Base-by-base conservation (phyloP, 2,888 invertebrate genomes). In the Creontiades dilutus region DNA sequence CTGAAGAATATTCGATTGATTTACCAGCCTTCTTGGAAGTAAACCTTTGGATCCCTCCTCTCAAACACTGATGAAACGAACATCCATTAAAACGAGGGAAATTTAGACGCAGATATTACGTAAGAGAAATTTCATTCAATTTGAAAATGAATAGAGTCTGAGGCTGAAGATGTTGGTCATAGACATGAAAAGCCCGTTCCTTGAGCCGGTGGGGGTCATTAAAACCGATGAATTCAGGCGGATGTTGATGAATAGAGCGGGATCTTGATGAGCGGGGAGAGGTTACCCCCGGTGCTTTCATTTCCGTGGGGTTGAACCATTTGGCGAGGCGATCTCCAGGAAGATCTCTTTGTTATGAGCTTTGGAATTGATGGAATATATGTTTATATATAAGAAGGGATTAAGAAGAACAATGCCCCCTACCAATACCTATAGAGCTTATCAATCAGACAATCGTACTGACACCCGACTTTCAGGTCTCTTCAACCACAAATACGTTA, bases 71-170 rank as follows among this genome's bases (percentile, higher is more conserved):
- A 68, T 0, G 68, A 4, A 11, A 12, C 19, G 19, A 12, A 11
- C 19, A 23, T 68, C 23, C 68, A 23, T 23, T 68, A 23, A 12
- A 27, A 68, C 57, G n/a, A n/a, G 3, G 23, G 9, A 68, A 68
- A 68, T 68, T 12, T 19, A 68, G n/a, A 68, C 68, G 23, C 13
- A 11, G 68, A 68, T 2, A 68, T 68, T 52, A 52, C 48, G 23
- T 19, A 48, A 3, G 82, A 48, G 14, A n/a, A 52, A 48, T 82
- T 52, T 82, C 52, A 82, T 82, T 82, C 82, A 82, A 82, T 82
- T 82, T 82, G 48, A 27, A 52, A 48, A 82, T 82, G 82, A 82
- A 82, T 82, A 11, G 82, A 82, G 52, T 48, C 52, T 48, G 5
- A 0, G 2, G 37, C 3, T 37, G 37, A 7, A 0, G 52, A 47